These are phyloP conservation scores for Vidua macroura DNA, from an alignment of 2,113 vertebrate genomes.

Conservation along the genomic window DNA sequence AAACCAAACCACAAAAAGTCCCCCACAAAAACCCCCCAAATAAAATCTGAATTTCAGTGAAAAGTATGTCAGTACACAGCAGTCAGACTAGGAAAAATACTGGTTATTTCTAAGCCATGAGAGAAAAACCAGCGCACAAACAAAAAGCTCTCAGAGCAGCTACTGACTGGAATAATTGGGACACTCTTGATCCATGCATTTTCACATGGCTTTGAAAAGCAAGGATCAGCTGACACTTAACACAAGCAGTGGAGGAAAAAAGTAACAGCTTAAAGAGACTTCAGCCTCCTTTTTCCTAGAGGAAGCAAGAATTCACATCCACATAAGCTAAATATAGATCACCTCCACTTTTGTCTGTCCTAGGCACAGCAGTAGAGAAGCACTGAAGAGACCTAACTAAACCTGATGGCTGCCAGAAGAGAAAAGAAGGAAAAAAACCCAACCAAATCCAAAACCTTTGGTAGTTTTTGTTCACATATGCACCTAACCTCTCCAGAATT, in stretches of 20 bases:
- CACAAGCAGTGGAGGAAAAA: not conserved
- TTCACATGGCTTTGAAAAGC: not conserved
- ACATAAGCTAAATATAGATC: not conserved
- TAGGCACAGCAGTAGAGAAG: not conserved
- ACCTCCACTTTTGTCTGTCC: not conserved
- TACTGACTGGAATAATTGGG: constrained; percentile 1
- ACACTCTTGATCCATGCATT: not conserved
- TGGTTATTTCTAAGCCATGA: not conserved
- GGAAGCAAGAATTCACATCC: not conserved
- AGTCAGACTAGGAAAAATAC: not conserved
- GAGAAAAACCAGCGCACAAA: rapidly evolving
- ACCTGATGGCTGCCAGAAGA: not conserved
- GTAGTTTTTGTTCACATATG: not conserved
- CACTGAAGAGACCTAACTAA: not conserved
- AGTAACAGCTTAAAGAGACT: not conserved
- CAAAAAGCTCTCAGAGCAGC: not conserved
- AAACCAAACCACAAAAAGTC: not conserved
- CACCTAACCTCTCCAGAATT: not conserved
- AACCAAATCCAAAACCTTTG: not conserved
- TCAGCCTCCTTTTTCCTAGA: not conserved
- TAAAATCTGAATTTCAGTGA: not conserved
- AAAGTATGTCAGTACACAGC: not conserved
- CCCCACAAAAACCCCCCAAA: not conserved
- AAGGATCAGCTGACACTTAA: not conserved
- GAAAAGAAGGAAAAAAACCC: not conserved